Evolutionary conservation across 2,888 invertebrate genomes (phyloP).

Genomic region (Leucophenga montana): DNA sequence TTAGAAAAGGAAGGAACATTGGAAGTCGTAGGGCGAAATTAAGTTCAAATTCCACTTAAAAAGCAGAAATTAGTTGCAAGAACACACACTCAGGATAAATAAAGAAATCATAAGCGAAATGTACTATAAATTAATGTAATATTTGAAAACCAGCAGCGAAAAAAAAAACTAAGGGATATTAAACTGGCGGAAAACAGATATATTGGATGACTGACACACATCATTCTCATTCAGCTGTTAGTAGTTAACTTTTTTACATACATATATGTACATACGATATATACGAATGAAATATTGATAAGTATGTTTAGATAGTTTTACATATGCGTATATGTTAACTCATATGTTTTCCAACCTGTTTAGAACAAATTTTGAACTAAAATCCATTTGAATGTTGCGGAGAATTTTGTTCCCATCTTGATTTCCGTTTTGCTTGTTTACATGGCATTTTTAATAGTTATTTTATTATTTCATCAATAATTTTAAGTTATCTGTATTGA

Average conservation of each 20-base stretch:
- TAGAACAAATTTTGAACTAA: too few species aligned
- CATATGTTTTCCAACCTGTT: background rate
- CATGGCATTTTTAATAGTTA: too few species aligned
- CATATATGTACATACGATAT: background rate
- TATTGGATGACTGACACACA: background rate
- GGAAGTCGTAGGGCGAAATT: too few species aligned
- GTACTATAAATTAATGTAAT: slow-evolving; percentile 60
- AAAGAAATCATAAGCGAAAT: slow-evolving; percentile 37
- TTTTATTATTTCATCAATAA: too few species aligned
- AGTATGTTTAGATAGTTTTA: slow-evolving; percentile 10
- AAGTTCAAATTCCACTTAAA: too few species aligned
- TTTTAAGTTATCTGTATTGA: too few species aligned
- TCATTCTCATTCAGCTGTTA: background rate
- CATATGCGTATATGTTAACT: slow-evolving; percentile 11
- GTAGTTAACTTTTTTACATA: background rate
- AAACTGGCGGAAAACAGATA: slow-evolving; percentile 9
- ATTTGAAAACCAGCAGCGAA: too few species aligned
- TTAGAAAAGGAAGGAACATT: background rate
- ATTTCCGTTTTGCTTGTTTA: background rate
- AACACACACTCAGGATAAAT: background rate
- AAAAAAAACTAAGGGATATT: background rate
- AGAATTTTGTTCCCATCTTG: background rate
- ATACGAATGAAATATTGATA: background rate
- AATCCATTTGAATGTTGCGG: background rate
- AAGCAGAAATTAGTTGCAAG: background rate